phyloP scores from a whole-genome alignment of 2,797 vertebrate genomes.

The Eulemur coronatus region DNA sequence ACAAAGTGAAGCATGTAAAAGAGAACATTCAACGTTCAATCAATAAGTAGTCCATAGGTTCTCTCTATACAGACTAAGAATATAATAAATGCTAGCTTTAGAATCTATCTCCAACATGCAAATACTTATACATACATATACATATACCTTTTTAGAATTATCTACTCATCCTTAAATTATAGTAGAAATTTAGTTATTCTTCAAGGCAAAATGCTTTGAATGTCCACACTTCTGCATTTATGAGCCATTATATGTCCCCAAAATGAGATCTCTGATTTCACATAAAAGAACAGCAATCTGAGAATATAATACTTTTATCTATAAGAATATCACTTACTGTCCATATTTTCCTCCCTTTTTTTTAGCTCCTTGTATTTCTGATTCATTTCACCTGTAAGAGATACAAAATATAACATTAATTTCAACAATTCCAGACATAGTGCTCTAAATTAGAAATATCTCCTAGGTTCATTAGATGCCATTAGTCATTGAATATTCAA shows the following conservation, averaged over 20 bases:
- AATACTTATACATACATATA: background rate
- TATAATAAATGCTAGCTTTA: background rate
- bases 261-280: constrained; percentile 41
- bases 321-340: constrained; percentile 88
- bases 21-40: background rate
- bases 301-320: background rate
- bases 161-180: background rate
- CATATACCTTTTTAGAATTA: background rate
- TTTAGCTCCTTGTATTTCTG: constrained; percentile 96
- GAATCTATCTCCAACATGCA: background rate
- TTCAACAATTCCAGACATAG: constrained; percentile 40
- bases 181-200: background rate
- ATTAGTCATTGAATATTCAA: constrained; percentile 12
- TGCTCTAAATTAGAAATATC: constrained; percentile 29
- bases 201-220: constrained; percentile 27
- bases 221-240: background rate
- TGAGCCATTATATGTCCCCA: background rate
- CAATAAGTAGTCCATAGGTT: background rate
- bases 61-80: background rate
- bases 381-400: constrained; percentile 91
- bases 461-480: background rate
- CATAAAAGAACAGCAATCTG: constrained; percentile 15
- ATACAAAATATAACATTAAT: constrained; percentile 55
- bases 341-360: constrained; percentile 94
- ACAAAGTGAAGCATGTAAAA: background rate